Base-by-base conservation (phyloP, 2,888 invertebrate genomes). In the Stomorhina lunata region DNA sequence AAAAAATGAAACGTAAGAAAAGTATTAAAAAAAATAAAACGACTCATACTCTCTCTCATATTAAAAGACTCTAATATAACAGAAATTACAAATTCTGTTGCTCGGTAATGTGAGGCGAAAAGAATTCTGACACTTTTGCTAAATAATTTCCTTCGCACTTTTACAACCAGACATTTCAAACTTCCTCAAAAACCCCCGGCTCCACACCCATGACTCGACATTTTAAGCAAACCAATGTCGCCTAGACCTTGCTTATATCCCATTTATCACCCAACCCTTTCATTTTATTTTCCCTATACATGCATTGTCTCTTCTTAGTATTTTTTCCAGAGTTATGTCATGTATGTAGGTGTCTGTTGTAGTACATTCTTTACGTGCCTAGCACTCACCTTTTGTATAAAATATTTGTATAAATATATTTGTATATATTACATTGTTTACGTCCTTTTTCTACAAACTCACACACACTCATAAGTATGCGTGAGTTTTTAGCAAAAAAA, bases 111-210 rank as follows among this genome's bases (percentile, higher is more conserved):
- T n/a, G 27, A 37, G 20, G 15, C 2, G 69, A 76, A 79, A 69
- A 82, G 83, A 85, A 81, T 84, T 84, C 84, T 86, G 85, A 86
- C 85, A 85, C 85, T 85, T 85, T 84, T 84, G 84, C 84, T 84
- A 84, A 85, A 85, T 85, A 85, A 85, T 85, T 85, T 85, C 84
- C 85, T 81, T 84, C 76, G 78, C 84, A 84, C 75, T 75, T 81
- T 79, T 68, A 50, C 20, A 9, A 7, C 53, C 61, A 15, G 10
- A 7, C 68, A 59, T 17, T 17, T 34, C 7, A 10, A 20, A 9
- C 37, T 25, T 0, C 45, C 29, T 5, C 15, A 7, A 63, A 43
- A 43, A 43, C 43, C 43, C 43, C 43, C 15, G n/a, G n/a, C 7
- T 29, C 17, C n/a, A 27, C 27, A 25, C 7, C 37, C 37, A 20